phyloP scores from a whole-genome alignment of 2,888 invertebrate species.

The Dasysyrphus albostriatus region DNA sequence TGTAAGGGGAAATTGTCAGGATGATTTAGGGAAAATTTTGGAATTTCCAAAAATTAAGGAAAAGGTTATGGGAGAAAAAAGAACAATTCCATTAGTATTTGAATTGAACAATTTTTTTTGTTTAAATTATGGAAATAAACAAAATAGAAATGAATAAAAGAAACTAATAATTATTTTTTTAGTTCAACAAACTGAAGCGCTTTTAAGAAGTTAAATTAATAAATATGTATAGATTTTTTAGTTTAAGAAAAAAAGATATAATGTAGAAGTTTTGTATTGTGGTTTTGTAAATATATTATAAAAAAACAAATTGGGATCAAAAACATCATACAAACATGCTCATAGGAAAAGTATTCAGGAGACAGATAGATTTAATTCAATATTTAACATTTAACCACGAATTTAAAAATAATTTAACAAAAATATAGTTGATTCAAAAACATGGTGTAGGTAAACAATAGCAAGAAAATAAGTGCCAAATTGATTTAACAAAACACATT shows the following conservation, averaged over 20 bases:
- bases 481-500: not conserved
- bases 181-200: constrained; percentile 56
- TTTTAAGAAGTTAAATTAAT: constrained; percentile 21
- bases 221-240: constrained; percentile 1
- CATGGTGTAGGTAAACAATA: not conserved
- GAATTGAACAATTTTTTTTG: constrained; percentile 26
- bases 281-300: constrained; percentile 25
- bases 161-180: constrained; percentile 2
- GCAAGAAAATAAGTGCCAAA: constrained; percentile 8
- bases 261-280: constrained; percentile 46
- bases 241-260: constrained; percentile 10
- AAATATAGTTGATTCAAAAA: not conserved
- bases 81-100: constrained; percentile 73
- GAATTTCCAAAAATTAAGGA: constrained; percentile 59
- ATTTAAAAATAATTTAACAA: not conserved
- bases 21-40: constrained; percentile 59
- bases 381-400: not conserved
- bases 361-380: not conserved
- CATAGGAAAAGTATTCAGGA: constrained; percentile 53
- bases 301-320: constrained; percentile 40
- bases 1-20: constrained; percentile 7
- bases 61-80: constrained; percentile 60
- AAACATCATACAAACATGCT: constrained; percentile 64
- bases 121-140: constrained; percentile 42
- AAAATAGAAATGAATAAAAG: constrained; percentile 20